Conservation (phyloP, 2,797 vertebrate species). For the Spinibarbus caldwelli region DNA sequence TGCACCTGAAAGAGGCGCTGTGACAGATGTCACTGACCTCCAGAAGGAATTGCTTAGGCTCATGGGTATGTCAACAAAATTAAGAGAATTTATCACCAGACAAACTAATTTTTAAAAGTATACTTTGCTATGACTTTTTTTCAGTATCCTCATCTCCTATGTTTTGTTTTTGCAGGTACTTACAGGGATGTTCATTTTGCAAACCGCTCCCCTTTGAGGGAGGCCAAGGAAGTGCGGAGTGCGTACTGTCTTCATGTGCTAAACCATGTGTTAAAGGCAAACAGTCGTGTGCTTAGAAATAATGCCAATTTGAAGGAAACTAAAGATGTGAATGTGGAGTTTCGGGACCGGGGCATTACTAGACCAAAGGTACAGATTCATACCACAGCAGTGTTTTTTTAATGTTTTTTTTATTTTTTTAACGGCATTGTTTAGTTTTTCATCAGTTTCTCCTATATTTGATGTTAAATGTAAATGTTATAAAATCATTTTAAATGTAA, state of each 20-base stretch:
- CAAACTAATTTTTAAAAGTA: neutral
- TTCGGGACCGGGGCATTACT: conserved; percentile 93
- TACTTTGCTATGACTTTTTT: too few relatives aligned
- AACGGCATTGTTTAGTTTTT: neutral
- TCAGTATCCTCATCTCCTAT: neutral
- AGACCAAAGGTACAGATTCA: conserved; percentile 87
- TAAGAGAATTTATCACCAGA: neutral
- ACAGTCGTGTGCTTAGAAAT: conserved; percentile 87
- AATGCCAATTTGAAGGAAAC: conserved; percentile 81
- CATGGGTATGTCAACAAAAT: conserved; percentile 74
- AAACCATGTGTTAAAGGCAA: conserved; percentile 95
- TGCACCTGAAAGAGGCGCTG: conserved; percentile 56
- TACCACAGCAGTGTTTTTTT: neutral
- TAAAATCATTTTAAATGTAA: neutral
- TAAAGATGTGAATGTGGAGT: conserved; percentile 77
- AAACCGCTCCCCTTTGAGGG: conserved; percentile 79
- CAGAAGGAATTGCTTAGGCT: conserved; percentile 89
- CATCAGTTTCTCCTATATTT: neutral
- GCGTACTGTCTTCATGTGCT: conserved; percentile 90
- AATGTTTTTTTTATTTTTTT: neutral
- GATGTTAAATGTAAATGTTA: neutral
- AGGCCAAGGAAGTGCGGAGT: conserved; percentile 81
- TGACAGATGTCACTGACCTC: conserved; percentile 74
- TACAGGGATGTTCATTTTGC: conserved; percentile 92
- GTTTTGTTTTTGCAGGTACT: conserved; percentile 61